A percentile compares a stretch with the other conserved stretches of the same genome.
phyloP scores from a whole-genome alignment of 2,113 vertebrate genomes.

The Canis aureus region DNA sequence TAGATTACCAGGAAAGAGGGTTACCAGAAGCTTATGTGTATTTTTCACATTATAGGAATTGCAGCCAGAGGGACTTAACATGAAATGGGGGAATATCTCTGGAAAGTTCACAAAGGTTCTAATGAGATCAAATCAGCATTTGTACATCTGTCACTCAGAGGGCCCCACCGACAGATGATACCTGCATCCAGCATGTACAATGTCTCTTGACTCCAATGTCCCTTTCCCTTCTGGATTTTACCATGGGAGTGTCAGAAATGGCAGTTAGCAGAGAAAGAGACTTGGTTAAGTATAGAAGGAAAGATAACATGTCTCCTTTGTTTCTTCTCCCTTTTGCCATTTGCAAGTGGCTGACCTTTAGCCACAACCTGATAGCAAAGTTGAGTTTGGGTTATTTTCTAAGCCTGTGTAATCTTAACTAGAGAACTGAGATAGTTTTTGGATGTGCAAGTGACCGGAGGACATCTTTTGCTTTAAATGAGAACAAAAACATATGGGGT shows the following conservation, averaged over 20 bases:
- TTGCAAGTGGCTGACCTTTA: neutral
- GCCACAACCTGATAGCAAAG: neutral
- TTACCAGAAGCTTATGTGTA: neutral
- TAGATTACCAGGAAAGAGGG: neutral
- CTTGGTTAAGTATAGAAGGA: neutral
- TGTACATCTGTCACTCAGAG: neutral
- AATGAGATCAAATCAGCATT: neutral
- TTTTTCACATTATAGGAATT: neutral
- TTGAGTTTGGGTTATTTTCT: neutral
- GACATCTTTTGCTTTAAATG: conserved; percentile 44
- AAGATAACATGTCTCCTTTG: neutral
- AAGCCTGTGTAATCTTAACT: conserved; percentile 7
- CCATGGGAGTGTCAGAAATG: neutral
- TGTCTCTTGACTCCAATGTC: accelerated
- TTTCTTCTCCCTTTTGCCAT: neutral
- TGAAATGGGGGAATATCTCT: neutral
- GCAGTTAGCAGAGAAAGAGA: neutral
- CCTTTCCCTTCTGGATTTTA: neutral
- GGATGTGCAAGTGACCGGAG: conserved; percentile 21
- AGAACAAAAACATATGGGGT: neutral
- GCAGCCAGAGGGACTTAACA: neutral
- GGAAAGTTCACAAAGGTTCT: neutral
- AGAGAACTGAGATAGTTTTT: neutral
- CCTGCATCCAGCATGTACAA: no score
- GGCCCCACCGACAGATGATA: neutral